Evolutionary conservation across 2,113 vertebrate genomes (phyloP), one percentile per base, ranked within the genome.

Genomic region (Myxocyprinus asiaticus): DNA sequence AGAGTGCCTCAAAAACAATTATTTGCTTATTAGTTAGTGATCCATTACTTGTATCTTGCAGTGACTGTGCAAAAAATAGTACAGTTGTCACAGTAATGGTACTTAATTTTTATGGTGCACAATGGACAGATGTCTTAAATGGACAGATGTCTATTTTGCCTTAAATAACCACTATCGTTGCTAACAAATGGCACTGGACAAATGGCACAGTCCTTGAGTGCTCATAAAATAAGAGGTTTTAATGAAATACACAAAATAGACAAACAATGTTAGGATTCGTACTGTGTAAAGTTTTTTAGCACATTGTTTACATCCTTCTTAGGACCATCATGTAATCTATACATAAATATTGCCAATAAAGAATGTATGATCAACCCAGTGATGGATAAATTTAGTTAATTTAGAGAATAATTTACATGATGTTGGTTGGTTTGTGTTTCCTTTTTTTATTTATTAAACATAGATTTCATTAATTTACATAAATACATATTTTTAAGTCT

Each of bases 1-100:
- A 76, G 70, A 81, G 83, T 84, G 83, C 79, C 83, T 84, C 75
- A 12, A 59, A 77, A 66, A 74, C 22, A 1, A 63, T 51, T 11
- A 61, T 33, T 45, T 50, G 72, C 72, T 47, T 74, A 48, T 67
- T 7, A 66, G 44, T 53, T 59, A 50, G 66, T 56, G 42, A 58
- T 33, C 22, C 22, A 33, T 59, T 58, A 59, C 43, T 55, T 48
- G 42, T 62, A 14, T 33, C 12, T 76, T 63, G 43, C 51, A 17
- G 43, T 59, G 67, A 71, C 43, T 44, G 71, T 76, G 22, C 22
- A 69, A 76, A 47, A 42, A 14, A 12, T 17, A 66, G 62, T 73
- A 47, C 70, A 70, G 61, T 59, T 76, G 44, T 51, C 64, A 9
- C 8, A 56, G 70, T 48, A 42, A 69, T 9, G 59, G 22, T 33